Percentiles rank a stretch among this genome's conserved stretches.
Conservation (phyloP, 1,140 invertebrate species). For the Lordiphosa mommai region DNA sequence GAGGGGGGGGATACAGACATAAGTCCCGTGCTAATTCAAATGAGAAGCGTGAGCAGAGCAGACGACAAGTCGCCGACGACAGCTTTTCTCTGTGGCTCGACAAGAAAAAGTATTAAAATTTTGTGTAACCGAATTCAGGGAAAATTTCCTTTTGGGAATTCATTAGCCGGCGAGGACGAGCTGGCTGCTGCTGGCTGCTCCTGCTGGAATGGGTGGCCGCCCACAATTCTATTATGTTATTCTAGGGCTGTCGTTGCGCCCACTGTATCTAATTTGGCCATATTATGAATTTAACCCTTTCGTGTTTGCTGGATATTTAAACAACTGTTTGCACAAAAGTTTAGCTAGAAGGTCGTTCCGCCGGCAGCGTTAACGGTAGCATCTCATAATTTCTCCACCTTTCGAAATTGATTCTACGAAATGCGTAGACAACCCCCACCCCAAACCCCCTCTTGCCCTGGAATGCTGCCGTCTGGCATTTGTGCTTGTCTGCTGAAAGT, state of each 20-base stretch:
- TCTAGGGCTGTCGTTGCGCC: constrained; percentile 45
- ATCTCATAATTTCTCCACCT: constrained; percentile 56
- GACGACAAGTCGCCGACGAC: constrained; percentile 1
- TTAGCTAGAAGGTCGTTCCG: constrained; percentile 62
- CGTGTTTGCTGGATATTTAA: constrained; percentile 76
- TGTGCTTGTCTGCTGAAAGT: constrained; percentile 50
- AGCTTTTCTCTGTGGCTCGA: constrained; percentile 19
- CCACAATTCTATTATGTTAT: constrained; percentile 63
- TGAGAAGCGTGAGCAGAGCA: constrained; percentile 7
- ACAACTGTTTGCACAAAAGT: constrained; percentile 77
- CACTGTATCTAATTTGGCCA: constrained; percentile 72
- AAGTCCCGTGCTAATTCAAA: constrained; percentile 36
- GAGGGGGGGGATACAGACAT: neutral
- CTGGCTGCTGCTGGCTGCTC: neutral
- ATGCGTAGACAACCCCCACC: constrained; percentile 39
- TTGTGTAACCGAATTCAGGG: constrained; percentile 55
- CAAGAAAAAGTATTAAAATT: constrained; percentile 72
- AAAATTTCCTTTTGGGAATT: constrained; percentile 70
- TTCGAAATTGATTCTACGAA: constrained; percentile 62
- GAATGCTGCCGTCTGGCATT: constrained; percentile 32
- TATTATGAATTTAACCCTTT: constrained; percentile 77
- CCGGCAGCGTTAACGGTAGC: constrained; percentile 14
- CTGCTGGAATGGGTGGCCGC: neutral
- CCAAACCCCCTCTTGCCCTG: neutral
- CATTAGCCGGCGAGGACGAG: constrained; percentile 41